A percentile compares a stretch with the other conserved stretches of the same genome.
These are phyloP conservation scores for Batillaria attramentaria DNA, from an alignment of 1,140 invertebrate genomes.

Conservation along the genomic window DNA sequence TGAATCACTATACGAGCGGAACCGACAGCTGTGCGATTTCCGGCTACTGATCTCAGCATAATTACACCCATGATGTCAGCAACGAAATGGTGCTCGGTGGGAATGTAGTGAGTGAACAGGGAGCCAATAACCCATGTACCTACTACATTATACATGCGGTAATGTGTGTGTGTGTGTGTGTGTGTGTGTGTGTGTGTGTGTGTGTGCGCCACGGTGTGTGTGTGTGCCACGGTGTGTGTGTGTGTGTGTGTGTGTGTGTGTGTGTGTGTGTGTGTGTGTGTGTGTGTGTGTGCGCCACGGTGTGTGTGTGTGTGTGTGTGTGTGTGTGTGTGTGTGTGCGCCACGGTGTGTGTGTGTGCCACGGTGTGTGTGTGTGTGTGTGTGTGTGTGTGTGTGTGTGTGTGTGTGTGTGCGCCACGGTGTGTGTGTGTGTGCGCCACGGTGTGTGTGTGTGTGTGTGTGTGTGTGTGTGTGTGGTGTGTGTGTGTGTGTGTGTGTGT, in stretches of 20 bases:
- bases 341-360: background rate
- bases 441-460: background rate
- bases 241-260: background rate
- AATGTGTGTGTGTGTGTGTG: background rate
- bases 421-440: background rate
- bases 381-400: background rate
- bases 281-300: background rate
- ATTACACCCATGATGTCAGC: background rate
- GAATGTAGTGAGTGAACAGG: background rate
- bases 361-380: background rate
- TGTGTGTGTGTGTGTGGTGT: background rate
- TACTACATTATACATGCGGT: background rate
- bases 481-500: too few species aligned
- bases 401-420: background rate
- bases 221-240: background rate
- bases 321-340: background rate
- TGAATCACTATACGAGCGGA: background rate
- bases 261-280: background rate
- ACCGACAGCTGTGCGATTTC: background rate
- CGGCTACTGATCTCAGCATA: background rate
- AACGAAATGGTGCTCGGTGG: background rate
- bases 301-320: background rate
- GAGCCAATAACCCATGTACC: background rate
- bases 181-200: constrained; percentile 2
- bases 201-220: background rate